Base-by-base conservation (phyloP, 2,797 vertebrate species). In the Acropternis orthonyx region DNA sequence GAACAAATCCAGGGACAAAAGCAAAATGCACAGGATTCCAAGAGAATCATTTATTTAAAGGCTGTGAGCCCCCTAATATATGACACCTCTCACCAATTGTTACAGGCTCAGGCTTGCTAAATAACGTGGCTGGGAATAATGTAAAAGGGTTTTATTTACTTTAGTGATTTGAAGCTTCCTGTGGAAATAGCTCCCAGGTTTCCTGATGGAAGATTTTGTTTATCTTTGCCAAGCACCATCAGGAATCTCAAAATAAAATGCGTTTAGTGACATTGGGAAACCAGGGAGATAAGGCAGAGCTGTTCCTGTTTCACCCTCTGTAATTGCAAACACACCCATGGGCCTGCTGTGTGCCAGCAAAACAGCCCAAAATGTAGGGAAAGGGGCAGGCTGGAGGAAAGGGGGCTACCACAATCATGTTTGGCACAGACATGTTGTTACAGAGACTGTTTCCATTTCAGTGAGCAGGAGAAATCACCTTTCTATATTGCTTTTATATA, bases 141-240 rank as follows among this genome's bases (percentile, higher is more conserved):
- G 97, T 93, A 98, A 96, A 97, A 97, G 90, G 96, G 96, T 97
- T 98, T 98, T 99, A 98, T 99, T 99, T 99, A 99, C 99, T 99
- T 99, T 98, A 99, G 98, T 98, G 98, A 99, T 99, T 99, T 98
- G 98, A 99, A 99, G 99, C 99, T 99, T 99, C 99, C 99, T 97
- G 98, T 99, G 99, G 99, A 99, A 99, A 99, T 98, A 97, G 98
- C 98, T 98, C 98, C 97, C 99, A 99, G 99, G 98, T 99, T 99
- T 99, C 99, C 99, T 99, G 99, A 99, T 99, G 99, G 99, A 98
- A 99, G 99, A 99, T 99, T 99, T 99, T 99, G 99, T 99, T 99
- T 99, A 99, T 99, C 99, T 99, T 99, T 99, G 98, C 98, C 98
- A 97, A 99, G 99, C 98, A 99, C 99, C 99, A 98, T 98, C 98